Evolutionary conservation across 2,113 vertebrate species (phyloP), one percentile per base, ranked within the genome.

Genomic region (Todiramphus chloris): DNA sequence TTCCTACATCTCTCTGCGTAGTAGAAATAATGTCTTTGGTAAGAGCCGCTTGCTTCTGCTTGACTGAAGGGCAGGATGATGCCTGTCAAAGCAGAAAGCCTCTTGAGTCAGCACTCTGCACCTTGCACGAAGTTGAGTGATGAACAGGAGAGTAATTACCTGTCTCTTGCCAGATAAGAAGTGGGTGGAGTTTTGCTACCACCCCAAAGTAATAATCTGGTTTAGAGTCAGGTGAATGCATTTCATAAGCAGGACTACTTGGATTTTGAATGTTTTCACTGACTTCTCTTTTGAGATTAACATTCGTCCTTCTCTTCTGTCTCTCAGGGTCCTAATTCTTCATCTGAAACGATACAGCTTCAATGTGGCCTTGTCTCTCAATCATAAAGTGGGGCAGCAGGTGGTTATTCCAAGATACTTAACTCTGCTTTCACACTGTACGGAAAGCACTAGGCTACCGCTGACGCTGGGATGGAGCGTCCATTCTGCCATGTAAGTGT

Each of bases 321-420:
- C 39, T 80, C 77, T 21, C 89, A 99, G 99, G 96, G 98, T 99
- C 60, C 98, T 99, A 80, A 99, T 99, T 96, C 99, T 99, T 86
- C 99, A 99, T 96, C 98, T 99, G 95, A 99, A 99, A 97, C 98
- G 99, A 44, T 99, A 99, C 90, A 99, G 99, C 97, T 99, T 99
- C 97, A 99, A 99, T 59, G 98, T 99, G 81, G 98, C 99, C 91
- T 98, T 99, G 76, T 99, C 99, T 62, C 98, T 99, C 79, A 99
- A 99, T 96, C 99, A 99, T 91, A 99, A 99, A 96, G 98, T 99
- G 10, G 99, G 99, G 39, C 99, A 99, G 95, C 99, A 99, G 97
- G 99, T 99, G 81, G 97, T 99, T 92, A 99, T 99, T 93, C 99
- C 99, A 3, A 98, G 98, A 93, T 99, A 98, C 94, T 97, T 99